These are phyloP conservation scores for Spilosoma lubricipeda DNA, from an alignment of 2,888 invertebrate genomes.

Conservation along the genomic window DNA sequence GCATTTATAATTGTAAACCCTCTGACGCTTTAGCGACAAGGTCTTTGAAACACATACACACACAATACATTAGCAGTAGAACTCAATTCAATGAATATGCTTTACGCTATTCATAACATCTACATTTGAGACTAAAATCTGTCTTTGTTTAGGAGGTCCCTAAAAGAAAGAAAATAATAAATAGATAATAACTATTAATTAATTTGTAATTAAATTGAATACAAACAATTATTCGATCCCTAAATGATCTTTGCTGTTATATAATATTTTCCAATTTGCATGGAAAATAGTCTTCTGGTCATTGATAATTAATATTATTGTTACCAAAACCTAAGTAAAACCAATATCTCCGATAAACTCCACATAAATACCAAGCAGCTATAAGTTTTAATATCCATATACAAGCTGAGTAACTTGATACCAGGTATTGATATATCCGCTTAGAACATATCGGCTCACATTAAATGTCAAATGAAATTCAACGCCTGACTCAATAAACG, in stretches of 20 bases:
- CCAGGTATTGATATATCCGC: slow-evolving; percentile 5
- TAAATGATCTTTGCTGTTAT: too few species aligned
- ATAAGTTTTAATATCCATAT: not conserved
- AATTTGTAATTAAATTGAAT: too few species aligned
- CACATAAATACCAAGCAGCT: not conserved
- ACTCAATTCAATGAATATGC: too few species aligned
- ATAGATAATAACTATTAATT: too few species aligned
- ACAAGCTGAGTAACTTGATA: slow-evolving; percentile 22
- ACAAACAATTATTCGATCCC: too few species aligned
- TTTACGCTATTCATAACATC: too few species aligned
- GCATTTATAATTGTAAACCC: not conserved
- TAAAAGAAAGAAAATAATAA: too few species aligned
- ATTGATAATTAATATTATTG: too few species aligned
- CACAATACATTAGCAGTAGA: not conserved
- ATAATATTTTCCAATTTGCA: too few species aligned
- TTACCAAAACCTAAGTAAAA: too few species aligned
- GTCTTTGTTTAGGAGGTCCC: not conserved
- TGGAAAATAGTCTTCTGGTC: too few species aligned
- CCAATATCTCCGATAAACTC: not conserved
- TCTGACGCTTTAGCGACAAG: not conserved
- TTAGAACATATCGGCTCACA: not conserved
- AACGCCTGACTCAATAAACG: slow-evolving; percentile 34
- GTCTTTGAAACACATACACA: not conserved
- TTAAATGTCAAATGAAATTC: slow-evolving; percentile 20
- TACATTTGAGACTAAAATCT: not conserved